Base-by-base conservation (phyloP, 37 sponge, comb jelly and placozoan species). In the Chondrosia reniformis region DNA sequence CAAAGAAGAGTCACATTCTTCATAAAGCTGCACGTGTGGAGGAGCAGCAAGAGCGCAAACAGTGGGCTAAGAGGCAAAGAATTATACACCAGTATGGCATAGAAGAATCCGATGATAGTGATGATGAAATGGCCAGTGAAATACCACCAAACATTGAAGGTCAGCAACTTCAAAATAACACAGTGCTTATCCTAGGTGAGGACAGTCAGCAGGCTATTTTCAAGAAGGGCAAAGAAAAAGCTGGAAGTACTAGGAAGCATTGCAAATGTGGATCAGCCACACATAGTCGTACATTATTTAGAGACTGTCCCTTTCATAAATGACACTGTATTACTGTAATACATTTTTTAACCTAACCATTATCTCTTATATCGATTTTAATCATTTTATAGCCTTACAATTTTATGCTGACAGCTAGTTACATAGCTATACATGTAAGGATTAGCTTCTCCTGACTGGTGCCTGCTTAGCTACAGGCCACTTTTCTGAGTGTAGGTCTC, bases 241-340 rank as follows among this genome's bases (percentile, higher is more conserved):
- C 54, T 17, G 17, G 17, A 17, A 49, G 54, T 17, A 17, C 54
- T 49, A 12, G 17, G 25, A 22, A 62, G 27, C 17, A 8, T 25
- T 62, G 63, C 63, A 62, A 62, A 62, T 62, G 63, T 62, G 63
- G 63, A 62, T 62, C 63, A 62, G n/a, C 63, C 17, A 22, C 63
- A 8, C 63, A 62, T 62, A 9, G 8, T 9, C 63, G 27, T 22
- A 62, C 63, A 12, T 62, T 28, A 62, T 62, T 62, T n/a, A 62
- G 27, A 62, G 25, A 62, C 63, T 62, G 63, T n/a, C 63, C 63
- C 9, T 28, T 62, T 9, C 54, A 49, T 49, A 49, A 49, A 49
- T 49, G 54, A 49, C 54, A 12, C 12, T 49, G 54, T n/a, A n/a
- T 19, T 17, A 49, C 54, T 17, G 12, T 17, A 49, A 17, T 49